phyloP scores from a whole-genome alignment of 2,888 invertebrate genomes.

The Pseudeuparius sepicola region DNA sequence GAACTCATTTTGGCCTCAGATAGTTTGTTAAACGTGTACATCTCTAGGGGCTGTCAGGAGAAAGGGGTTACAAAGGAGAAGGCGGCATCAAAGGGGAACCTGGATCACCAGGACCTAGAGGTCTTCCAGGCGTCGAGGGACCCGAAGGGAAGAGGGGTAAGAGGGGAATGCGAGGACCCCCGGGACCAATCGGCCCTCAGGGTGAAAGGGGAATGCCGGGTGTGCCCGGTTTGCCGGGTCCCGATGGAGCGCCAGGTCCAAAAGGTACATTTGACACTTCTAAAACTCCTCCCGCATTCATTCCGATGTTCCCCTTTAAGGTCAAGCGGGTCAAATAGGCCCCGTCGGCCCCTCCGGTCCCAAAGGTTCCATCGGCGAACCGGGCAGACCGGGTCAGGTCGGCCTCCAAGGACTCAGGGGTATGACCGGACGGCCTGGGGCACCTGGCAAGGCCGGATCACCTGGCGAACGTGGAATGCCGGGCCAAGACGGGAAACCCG shows the following conservation, averaged over 20 bases:
- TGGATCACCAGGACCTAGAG: slow-evolving; percentile 64
- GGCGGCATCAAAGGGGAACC: slow-evolving; percentile 64
- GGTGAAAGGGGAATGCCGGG: slow-evolving; percentile 65
- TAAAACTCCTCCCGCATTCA: too few species aligned
- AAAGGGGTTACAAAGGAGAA: slow-evolving; percentile 73
- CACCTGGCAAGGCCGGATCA: slow-evolving; percentile 58
- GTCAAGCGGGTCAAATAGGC: slow-evolving; percentile 63
- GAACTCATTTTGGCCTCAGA: too few species aligned
- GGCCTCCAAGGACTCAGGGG: slow-evolving; percentile 53
- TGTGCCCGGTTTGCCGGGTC: slow-evolving; percentile 59
- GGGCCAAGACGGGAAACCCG: slow-evolving; percentile 78
- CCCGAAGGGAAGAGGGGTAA: slow-evolving; percentile 76
- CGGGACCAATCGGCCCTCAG: slow-evolving; percentile 58
- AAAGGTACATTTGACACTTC: slow-evolving; percentile 46
- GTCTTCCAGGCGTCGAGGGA: slow-evolving; percentile 63
- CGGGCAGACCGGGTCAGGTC: slow-evolving; percentile 48
- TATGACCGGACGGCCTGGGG: slow-evolving; percentile 57
- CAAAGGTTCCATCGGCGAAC: slow-evolving; percentile 51
- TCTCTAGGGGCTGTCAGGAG: slow-evolving; percentile 61
- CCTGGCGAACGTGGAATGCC: slow-evolving; percentile 64
- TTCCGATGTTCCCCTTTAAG: too few species aligned
- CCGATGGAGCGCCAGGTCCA: slow-evolving; percentile 64
- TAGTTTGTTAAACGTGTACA: too few species aligned
- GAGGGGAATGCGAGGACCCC: slow-evolving; percentile 65
- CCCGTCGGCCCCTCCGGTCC: slow-evolving; percentile 52